Percentiles rank a stretch among this genome's conserved stretches.
phyloP scores from a whole-genome alignment of 2,888 invertebrate species.

The Brenthis hecate region DNA sequence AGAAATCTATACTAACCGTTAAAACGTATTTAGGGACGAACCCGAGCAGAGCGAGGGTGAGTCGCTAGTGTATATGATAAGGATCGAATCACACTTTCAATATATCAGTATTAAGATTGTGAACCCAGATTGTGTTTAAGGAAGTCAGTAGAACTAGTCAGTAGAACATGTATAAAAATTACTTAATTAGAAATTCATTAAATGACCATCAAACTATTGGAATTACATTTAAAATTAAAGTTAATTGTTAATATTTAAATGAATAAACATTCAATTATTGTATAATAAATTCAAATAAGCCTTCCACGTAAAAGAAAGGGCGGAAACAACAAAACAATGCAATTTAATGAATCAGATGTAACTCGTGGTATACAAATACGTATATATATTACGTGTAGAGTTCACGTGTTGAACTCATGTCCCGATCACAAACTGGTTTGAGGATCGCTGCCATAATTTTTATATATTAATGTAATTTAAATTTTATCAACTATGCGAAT shows the following conservation, averaged over 20 bases:
- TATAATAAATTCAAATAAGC: conserved; percentile 29
- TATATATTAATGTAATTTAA: conserved; percentile 2
- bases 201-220: too few species aligned
- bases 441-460: background rate
- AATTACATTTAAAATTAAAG: too few species aligned
- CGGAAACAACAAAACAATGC: conserved; percentile 57
- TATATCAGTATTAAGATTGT: too few species aligned
- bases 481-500: background rate
- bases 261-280: background rate
- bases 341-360: conserved; percentile 44
- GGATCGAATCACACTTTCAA: too few species aligned
- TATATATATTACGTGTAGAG: background rate
- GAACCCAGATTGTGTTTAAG: too few species aligned
- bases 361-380: conserved; percentile 6
- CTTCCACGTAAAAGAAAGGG: conserved; percentile 54
- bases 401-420: conserved; percentile 23
- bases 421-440: conserved; percentile 16
- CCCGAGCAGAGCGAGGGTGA: too few species aligned
- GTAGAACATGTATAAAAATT: too few species aligned
- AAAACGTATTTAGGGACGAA: too few species aligned
- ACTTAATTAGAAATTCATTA: too few species aligned
- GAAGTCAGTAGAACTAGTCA: too few species aligned
- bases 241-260: background rate
- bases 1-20: too few species aligned
- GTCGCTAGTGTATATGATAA: too few species aligned